phyloP scores from a whole-genome alignment of 2,888 invertebrate species.

The Caenorhabditis afra region DNA sequence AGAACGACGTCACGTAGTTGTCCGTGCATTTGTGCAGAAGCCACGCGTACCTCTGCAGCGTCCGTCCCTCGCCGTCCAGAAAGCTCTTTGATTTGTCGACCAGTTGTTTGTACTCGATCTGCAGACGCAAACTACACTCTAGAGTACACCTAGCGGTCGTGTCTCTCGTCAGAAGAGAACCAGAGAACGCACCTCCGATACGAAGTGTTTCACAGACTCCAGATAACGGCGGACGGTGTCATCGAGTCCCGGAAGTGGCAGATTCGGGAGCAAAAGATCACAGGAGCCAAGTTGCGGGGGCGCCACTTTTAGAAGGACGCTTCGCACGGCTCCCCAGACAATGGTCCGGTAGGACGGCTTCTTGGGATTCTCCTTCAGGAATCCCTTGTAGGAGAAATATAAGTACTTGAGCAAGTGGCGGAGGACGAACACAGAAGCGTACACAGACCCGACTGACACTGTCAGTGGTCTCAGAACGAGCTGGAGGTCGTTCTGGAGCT shows the following conservation, averaged over 20 bases:
- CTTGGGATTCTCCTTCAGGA: constrained; percentile 73
- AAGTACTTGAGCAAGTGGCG: constrained; percentile 68
- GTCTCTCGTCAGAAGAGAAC: not conserved
- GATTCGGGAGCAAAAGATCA: constrained; percentile 72
- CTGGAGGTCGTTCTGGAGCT: constrained; percentile 16
- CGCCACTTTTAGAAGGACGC: constrained; percentile 57
- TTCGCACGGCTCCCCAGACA: constrained; percentile 71
- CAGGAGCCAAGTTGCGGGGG: constrained; percentile 73
- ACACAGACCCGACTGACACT: constrained; percentile 19
- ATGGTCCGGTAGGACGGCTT: constrained; percentile 74
- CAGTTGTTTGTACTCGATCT: constrained; percentile 68
- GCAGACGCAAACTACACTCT: constrained; percentile 7
- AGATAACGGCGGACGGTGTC: constrained; percentile 72
- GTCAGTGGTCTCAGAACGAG: constrained; percentile 18
- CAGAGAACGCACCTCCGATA: constrained; percentile 57
- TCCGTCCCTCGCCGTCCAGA: constrained; percentile 67
- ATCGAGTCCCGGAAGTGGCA: constrained; percentile 71
- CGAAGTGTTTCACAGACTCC: constrained; percentile 66
- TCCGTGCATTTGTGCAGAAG: constrained; percentile 64
- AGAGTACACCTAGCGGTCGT: not conserved
- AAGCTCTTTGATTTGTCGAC: constrained; percentile 56
- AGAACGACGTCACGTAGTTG: constrained; percentile 76
- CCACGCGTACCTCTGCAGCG: constrained; percentile 69
- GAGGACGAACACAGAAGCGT: constrained; percentile 25
- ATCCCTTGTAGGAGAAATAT: constrained; percentile 77